Evolutionary conservation across 2,113 vertebrate species (phyloP), one percentile per base, ranked within the genome.

Genomic region (Lota lota): DNA sequence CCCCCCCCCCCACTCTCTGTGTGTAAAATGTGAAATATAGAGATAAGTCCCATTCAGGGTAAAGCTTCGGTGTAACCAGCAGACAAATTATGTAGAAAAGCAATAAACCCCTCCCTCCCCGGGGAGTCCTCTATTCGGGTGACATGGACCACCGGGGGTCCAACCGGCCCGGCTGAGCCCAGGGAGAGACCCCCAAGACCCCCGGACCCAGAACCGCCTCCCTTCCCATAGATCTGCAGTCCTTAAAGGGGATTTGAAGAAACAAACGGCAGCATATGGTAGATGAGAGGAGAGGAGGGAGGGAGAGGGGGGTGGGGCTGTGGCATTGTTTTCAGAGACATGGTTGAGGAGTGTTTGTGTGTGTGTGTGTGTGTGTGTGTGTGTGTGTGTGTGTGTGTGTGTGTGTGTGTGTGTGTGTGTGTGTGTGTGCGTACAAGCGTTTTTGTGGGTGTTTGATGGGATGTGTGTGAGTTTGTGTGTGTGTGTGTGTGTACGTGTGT

Each of bases 231-330:
- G 72, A 79, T 79, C 83, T 83, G 85, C 73, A 18, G 70, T 79
- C 83, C 88, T 84, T 88, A 82, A 88, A 85, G 85, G 88, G 80
- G 87, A 89, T 91, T 92, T 86, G 87, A 89, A 87, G 81, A 91
- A 92, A 92, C 93, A 93, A 93, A 91, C 89, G 85, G 89, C 88
- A 92, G 88, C 92, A 93, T 93, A 93, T 93, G 92, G 91, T 89
- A 91, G 90, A 93, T 91, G 90, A 89, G 89, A 88, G 70, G 75
- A 59, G 68, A 70, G 68, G 60, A 19, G 69, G 75, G 79, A 84
- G 75, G 73, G 72, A 82, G 80, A 77, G 83, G 79, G 82, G 77
- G 81, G 83, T 77, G 64, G 78, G 62, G 79, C 81, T 76, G 81
- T 83, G 79, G 80, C 84, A 90, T 91, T 90, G 88, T 91, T 93